A percentile compares a stretch with the other conserved stretches of the same genome.
Evolutionary conservation across 2,888 invertebrate species (phyloP).

Genomic region (Chloromyia formosa): DNA sequence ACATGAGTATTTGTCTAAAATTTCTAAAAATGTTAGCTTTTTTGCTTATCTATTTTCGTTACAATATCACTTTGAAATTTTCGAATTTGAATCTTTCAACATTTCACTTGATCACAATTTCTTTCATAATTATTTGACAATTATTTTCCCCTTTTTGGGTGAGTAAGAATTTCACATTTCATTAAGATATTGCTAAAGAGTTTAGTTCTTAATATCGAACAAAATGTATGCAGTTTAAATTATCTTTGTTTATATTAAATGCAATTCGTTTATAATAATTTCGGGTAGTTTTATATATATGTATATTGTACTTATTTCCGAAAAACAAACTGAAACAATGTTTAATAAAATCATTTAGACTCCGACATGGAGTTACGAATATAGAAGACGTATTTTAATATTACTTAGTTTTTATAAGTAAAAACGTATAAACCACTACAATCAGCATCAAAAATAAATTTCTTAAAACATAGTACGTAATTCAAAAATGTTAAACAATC

Average conservation of each 20-base stretch:
- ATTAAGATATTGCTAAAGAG: not conserved
- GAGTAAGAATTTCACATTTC: conserved; percentile 7
- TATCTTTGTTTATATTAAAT: conserved; percentile 3
- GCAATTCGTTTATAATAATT: conserved; percentile 26
- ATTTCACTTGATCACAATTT: no score
- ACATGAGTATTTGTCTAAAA: not conserved
- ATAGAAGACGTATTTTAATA: conserved; percentile 21
- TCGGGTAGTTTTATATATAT: not conserved
- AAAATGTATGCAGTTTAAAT: not conserved
- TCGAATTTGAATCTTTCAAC: conserved; percentile 1
- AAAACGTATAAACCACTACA: conserved; percentile 44
- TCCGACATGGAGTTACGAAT: not conserved
- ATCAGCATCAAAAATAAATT: conserved; percentile 44
- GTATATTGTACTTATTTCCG: not conserved
- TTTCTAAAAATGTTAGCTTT: not conserved
- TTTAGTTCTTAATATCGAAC: conserved; percentile 5
- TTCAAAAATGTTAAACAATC: not conserved
- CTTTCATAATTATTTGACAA: not conserved
- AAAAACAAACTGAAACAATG: not conserved
- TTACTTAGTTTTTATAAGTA: conserved; percentile 26
- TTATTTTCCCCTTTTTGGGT: not conserved
- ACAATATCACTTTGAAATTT: conserved; percentile 18
- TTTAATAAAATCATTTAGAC: not conserved
- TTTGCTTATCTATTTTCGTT: not conserved
- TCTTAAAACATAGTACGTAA: conserved; percentile 39